Evolutionary conservation across 1,140 invertebrate genomes (phyloP), one percentile per base, ranked within the genome.

Genomic region (Saxidomus purpurata): DNA sequence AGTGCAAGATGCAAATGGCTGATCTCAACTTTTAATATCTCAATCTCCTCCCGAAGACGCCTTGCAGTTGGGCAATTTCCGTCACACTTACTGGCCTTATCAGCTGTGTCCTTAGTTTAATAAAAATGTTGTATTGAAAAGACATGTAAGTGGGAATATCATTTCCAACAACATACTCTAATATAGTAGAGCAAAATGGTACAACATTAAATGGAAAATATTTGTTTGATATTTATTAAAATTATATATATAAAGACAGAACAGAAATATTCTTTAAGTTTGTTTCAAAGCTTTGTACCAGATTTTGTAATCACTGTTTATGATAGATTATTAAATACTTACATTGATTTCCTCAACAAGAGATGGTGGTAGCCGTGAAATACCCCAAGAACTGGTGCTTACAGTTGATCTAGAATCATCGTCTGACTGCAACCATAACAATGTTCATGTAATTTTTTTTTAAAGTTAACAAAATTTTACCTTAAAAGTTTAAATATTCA

Each of bases 341-440:
- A 76, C 71, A 76, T 6, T 6, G n/a, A 11, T 8, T 76, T 76
- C 71, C 9, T 76, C 71, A 6, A 76, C 6, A 9, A 76, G 71
- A 13, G 71, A 76, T 76, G 71, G 71, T 9, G 71, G 71, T 76
- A 76, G 71, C 38, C 71, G 13, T 4, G 6, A 6, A 11, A 11
- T 76, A 11, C 71, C 71, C 71, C 71, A 76, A n/a, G 71, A 76
- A 76, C n/a, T n/a, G n/a, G n/a, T 67, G 31, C 9, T 11, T 8
- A 9, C 31, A 11, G 61, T n/a, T 25, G 61, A 11, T 67, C 9
- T 9, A n/a, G 61, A 9, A 67, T 67, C n/a, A 67, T 67, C 9
- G n/a, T 11, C 61, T 11, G 61, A 67, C 61, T 11, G n/a, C 61
- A 67, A 67, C 31, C 9, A 67, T 9, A 67, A n/a, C 9, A 11